Conservation (phyloP, 2,888 invertebrate genomes). For the Ceriagrion tenellum region DNA sequence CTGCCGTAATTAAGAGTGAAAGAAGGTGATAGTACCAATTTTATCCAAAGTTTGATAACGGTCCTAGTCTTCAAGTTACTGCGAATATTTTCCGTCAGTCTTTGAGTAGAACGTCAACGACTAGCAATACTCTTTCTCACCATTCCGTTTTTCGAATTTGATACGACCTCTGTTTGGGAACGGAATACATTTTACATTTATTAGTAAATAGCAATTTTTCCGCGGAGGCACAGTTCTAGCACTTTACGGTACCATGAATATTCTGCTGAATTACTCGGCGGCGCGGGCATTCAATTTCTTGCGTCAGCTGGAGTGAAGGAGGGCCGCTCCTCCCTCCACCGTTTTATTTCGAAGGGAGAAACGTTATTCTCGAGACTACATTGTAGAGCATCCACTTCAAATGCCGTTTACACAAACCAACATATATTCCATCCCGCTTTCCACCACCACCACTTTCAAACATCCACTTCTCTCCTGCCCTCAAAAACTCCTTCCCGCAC, state of each 20-base stretch:
- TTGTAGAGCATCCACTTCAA: not conserved
- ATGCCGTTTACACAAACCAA: not conserved
- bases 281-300: not conserved
- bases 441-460: not conserved
- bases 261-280: not conserved
- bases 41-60: too few species aligned
- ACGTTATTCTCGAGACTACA: not conserved
- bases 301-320: not conserved
- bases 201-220: not conserved
- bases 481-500: not conserved
- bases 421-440: slow-evolving; percentile 18
- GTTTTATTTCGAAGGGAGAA: not conserved
- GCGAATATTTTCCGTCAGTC: too few species aligned
- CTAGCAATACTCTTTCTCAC: too few species aligned
- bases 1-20: too few species aligned
- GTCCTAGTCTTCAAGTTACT: too few species aligned
- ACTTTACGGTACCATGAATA: not conserved
- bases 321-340: not conserved
- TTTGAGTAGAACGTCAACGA: too few species aligned
- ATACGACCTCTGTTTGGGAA: too few species aligned
- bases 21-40: too few species aligned
- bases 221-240: not conserved
- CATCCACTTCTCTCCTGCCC: not conserved
- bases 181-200: too few species aligned
- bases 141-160: too few species aligned